Percentiles rank a stretch among this genome's conserved stretches.
Evolutionary conservation across 2,797 vertebrate species (phyloP).

Genomic region (Pitangus sulphuratus): DNA sequence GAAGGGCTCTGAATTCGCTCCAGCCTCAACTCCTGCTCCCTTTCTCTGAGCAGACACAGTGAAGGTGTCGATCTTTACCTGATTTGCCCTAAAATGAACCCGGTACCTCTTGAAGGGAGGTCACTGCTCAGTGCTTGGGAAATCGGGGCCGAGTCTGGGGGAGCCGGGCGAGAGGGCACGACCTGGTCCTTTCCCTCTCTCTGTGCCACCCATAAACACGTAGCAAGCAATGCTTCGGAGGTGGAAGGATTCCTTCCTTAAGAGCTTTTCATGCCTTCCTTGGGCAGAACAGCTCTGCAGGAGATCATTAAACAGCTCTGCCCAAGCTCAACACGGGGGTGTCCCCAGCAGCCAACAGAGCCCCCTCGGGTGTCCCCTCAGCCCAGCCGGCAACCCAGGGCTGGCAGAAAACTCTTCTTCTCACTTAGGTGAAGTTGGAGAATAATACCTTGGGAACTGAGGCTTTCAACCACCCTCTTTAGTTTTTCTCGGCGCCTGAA

Average conservation of each 20-base stretch:
- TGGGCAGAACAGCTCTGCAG: not conserved
- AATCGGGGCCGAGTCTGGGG: not conserved
- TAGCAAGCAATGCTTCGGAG: not conserved
- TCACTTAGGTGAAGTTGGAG: not conserved
- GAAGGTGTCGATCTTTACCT: not conserved
- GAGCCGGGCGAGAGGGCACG: not conserved
- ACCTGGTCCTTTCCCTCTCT: not conserved
- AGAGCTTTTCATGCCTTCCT: not conserved
- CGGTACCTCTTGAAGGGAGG: not conserved
- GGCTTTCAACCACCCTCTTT: not conserved
- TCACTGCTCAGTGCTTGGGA: not conserved
- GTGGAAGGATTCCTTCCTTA: not conserved
- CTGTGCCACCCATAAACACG: not conserved
- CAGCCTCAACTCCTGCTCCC: not conserved
- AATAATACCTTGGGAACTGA: not conserved
- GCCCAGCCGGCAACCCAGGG: not conserved
- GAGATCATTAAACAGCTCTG: not conserved
- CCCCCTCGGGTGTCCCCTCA: not conserved
- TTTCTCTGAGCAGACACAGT: not conserved
- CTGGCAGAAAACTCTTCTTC: not conserved
- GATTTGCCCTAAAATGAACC: not conserved
- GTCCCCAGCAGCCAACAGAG: not conserved
- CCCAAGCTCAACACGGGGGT: not conserved
- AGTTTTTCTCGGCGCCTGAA: not conserved
- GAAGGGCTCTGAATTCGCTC: not conserved